phyloP scores from a whole-genome alignment of 53 echinoderm and acorn worm species.

The Echinarachnius parma region DNA sequence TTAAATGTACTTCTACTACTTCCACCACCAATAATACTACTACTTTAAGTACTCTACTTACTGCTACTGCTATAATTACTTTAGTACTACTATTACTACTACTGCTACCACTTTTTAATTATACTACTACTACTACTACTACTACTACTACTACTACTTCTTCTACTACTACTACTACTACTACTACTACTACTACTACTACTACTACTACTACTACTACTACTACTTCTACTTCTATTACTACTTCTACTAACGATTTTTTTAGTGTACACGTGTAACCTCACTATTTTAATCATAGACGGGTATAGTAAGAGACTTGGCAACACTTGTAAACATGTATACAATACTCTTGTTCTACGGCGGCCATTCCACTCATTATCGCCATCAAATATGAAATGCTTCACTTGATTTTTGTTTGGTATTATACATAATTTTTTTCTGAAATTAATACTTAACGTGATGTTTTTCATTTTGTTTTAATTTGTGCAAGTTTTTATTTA shows the following conservation, averaged over 20 bases:
- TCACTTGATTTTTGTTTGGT: too few relatives aligned
- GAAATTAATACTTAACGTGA: too few relatives aligned
- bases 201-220: not conserved
- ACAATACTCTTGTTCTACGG: too few relatives aligned
- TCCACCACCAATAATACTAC: not conserved
- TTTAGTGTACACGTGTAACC: too few relatives aligned
- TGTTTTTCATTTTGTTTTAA: too few relatives aligned
- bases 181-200: slow-evolving; percentile 19
- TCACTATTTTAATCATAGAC: too few relatives aligned
- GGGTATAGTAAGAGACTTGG: too few relatives aligned
- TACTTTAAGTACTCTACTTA: not conserved
- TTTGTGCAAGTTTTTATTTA: too few relatives aligned
- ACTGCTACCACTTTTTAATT: not conserved
- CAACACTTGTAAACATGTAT: too few relatives aligned
- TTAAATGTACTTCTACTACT: not conserved
- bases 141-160: not conserved
- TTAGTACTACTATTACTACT: slow-evolving; percentile 14
- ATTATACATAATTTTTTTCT: too few relatives aligned
- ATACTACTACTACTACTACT: not conserved
- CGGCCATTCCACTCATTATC: too few relatives aligned
- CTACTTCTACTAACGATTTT: not conserved
- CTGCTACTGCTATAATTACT: slow-evolving; percentile 7
- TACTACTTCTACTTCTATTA: slow-evolving; percentile 17
- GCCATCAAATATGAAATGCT: too few relatives aligned
- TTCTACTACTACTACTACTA: not conserved